phyloP scores from a whole-genome alignment of 2,113 vertebrate genomes.

The Paradoxurus hermaphroditus region DNA sequence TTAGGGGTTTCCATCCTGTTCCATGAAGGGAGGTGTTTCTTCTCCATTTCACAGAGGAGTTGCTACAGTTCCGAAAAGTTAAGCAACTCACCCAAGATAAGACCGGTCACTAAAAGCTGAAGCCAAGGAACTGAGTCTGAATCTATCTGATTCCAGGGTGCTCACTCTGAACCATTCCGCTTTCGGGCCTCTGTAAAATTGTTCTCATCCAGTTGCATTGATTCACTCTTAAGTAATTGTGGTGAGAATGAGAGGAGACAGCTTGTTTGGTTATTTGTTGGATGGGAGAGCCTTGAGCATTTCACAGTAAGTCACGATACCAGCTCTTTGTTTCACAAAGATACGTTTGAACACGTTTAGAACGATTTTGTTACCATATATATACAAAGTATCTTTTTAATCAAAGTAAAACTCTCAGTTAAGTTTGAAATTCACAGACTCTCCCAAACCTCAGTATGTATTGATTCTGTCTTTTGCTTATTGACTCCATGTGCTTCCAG shows the following conservation, averaged over 20 bases:
- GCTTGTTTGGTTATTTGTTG: background rate
- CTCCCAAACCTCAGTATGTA: fast-evolving
- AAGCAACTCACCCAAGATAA: background rate
- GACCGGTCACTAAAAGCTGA: background rate
- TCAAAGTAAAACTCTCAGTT: background rate
- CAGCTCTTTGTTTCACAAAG: background rate
- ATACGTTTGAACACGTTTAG: background rate
- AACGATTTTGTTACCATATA: background rate
- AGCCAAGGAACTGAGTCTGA: background rate
- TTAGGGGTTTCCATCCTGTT: background rate
- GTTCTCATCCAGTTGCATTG: background rate
- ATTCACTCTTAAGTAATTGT: background rate
- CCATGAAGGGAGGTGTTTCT: no score
- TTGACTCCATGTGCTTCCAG: no score
- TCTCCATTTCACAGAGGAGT: background rate
- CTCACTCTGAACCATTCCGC: background rate
- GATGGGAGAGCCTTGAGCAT: no score
- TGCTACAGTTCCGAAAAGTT: background rate
- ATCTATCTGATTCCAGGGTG: background rate
- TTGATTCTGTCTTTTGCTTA: background rate
- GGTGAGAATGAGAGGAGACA: background rate
- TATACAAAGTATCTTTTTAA: background rate
- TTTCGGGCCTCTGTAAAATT: background rate
- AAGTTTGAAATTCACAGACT: background rate
- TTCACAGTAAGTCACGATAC: no score